Evolutionary conservation across 2,797 vertebrate genomes (phyloP).

Genomic region (Oreortyx pictus): DNA sequence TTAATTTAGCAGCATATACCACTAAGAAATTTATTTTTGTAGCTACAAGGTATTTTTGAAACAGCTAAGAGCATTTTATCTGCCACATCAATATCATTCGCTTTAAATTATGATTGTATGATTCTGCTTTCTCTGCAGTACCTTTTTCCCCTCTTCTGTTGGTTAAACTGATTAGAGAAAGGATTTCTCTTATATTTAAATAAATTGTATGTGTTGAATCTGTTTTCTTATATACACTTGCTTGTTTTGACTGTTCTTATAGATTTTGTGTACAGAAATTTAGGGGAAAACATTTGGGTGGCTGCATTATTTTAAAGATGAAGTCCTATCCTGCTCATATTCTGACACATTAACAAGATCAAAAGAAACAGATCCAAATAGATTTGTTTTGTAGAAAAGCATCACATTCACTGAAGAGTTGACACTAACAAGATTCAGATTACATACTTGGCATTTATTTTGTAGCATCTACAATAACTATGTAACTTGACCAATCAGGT

Average conservation of each 20-base stretch:
- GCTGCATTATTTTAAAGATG: background rate
- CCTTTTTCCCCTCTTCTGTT: background rate
- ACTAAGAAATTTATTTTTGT: background rate
- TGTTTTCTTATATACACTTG: background rate
- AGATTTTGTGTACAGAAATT: background rate
- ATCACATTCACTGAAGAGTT: background rate
- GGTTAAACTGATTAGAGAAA: background rate
- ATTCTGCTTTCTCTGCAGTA: background rate
- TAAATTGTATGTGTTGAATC: background rate
- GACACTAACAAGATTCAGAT: background rate
- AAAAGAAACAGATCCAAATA: background rate
- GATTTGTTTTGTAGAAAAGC: background rate
- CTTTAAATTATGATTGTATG: background rate
- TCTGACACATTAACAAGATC: background rate
- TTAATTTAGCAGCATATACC: background rate
- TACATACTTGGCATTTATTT: background rate
- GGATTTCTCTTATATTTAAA: background rate
- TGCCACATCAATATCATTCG: background rate
- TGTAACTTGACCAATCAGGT: background rate
- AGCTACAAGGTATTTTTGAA: background rate
- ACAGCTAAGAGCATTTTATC: background rate
- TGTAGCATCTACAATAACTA: background rate
- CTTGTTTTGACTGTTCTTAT: slow-evolving; percentile 3
- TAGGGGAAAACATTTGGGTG: background rate
- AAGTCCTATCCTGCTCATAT: background rate